phyloP scores from a whole-genome alignment of 2,888 invertebrate species.

The Cenopis cana region DNA sequence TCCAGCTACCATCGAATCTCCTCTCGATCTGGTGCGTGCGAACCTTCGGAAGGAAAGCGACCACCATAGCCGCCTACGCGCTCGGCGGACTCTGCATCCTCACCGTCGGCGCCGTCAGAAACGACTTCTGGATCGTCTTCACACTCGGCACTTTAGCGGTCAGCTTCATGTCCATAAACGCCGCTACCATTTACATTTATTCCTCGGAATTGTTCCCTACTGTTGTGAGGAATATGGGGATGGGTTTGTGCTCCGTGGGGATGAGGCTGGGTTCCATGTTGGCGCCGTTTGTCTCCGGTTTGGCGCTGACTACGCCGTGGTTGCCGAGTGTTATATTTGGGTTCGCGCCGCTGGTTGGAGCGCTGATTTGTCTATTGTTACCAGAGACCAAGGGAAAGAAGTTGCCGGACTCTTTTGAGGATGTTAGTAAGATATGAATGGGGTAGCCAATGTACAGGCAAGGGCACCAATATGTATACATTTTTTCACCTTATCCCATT shows the following conservation, averaged over 20 bases:
- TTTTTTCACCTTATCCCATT: too few relatives aligned
- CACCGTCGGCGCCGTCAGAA: constrained; percentile 83
- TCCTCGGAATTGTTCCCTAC: constrained; percentile 96
- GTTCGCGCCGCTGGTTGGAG: constrained; percentile 86
- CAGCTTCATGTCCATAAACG: constrained; percentile 91
- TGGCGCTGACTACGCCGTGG: constrained; percentile 82
- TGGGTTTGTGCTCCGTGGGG: constrained; percentile 93
- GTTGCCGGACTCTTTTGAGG: constrained; percentile 91
- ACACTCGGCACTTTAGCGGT: constrained; percentile 90
- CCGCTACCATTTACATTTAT: constrained; percentile 93
- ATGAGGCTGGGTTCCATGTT: constrained; percentile 94
- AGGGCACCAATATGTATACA: too few relatives aligned
- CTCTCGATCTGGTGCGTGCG: constrained; percentile 85
- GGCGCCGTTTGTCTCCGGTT: constrained; percentile 91
- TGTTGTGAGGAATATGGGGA: constrained; percentile 93
- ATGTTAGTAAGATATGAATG: constrained; percentile 74
- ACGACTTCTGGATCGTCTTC: constrained; percentile 82
- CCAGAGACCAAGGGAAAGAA: constrained; percentile 91
- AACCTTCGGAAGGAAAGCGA: constrained; percentile 87
- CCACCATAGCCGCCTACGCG: constrained; percentile 85
- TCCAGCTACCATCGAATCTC: constrained; percentile 86
- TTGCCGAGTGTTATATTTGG: constrained; percentile 91
- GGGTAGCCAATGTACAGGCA: too few relatives aligned
- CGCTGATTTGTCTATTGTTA: constrained; percentile 86
- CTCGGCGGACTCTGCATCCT: constrained; percentile 87